A percentile compares a stretch with the other conserved stretches of the same genome.
phyloP scores from a whole-genome alignment of 2,888 invertebrate genomes.

The Eubasilissa splendida region DNA sequence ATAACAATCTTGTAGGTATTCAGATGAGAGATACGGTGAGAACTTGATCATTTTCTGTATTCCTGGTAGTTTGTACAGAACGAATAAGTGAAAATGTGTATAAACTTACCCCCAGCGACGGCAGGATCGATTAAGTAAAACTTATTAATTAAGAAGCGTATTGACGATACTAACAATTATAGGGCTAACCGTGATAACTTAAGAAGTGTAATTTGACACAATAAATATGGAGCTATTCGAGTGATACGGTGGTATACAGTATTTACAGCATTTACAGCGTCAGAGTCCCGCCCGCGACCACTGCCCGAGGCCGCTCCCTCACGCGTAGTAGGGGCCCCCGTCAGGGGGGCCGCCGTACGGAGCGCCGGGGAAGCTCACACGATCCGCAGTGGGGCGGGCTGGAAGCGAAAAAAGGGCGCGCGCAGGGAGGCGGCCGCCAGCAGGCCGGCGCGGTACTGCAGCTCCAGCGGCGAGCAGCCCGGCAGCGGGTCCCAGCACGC shows the following conservation, averaged over 20 bases:
- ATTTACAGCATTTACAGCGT: constrained; percentile 13
- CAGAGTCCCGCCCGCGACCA: constrained; percentile 32
- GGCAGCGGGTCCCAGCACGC: constrained; percentile 55
- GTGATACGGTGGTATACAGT: constrained; percentile 24
- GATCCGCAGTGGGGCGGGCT: constrained; percentile 56
- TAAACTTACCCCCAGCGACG: constrained; percentile 8
- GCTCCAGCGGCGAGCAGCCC: constrained; percentile 54
- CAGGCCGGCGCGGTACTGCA: constrained; percentile 56
- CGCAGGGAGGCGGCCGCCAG: constrained; percentile 55
- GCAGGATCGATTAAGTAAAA: neutral
- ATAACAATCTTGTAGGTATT: neutral
- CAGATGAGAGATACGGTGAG: neutral
- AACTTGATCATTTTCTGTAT: neutral
- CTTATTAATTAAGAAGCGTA: constrained; percentile 28
- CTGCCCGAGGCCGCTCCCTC: constrained; percentile 1
- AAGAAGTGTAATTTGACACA: constrained; percentile 21
- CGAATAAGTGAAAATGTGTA: neutral
- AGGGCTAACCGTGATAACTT: constrained; percentile 18
- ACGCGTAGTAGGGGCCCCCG: constrained; percentile 14
- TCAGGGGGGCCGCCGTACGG: constrained; percentile 5
- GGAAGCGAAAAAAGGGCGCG: constrained; percentile 55
- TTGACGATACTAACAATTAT: constrained; percentile 5
- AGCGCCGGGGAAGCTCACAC: constrained; percentile 44
- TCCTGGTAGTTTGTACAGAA: no score
- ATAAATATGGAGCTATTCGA: constrained; percentile 29